Base-by-base conservation (phyloP, 2,888 invertebrate species). In the Parelbella ahira region DNA sequence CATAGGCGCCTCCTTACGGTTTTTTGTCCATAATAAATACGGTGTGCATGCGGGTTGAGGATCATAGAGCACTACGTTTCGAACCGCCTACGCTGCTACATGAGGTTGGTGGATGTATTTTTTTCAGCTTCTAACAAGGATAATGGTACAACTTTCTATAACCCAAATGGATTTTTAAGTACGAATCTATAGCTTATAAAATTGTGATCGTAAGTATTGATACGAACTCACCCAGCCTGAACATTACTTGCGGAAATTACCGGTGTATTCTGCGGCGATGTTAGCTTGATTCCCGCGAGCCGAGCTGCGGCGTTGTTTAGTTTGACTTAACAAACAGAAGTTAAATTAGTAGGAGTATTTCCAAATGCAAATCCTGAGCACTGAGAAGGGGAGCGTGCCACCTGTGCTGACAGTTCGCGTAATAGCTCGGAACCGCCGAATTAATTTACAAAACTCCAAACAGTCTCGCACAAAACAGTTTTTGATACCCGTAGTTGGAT, bases 401-500 rank as follows among this genome's bases (percentile, higher is more conserved):
- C 83, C 82, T 83, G 84, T 66, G 70, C 77, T 76, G 82, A 82
- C 83, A 82, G 83, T 75, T 76, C 72, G 67, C 68, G 80, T 84
- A 82, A 84, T 84, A 81, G 79, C 74, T 68, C 65, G 75, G 72
- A 83, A 83, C 82, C 75, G 63, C 72, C 68, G 74, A 83, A 83
- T 83, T 83, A 80, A 84, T 84, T 80, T 68, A 72, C 77, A 77
- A 80, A 84, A 83, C 75, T 81, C 74, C 68, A 68, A 75, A 73
- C 76, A 69, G 72, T 75, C 73, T 67, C 63, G 54, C 60, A 63
- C 75, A 67, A 72, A 75, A 72, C 67, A 72, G 74, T 80, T 78
- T 75, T 76, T 78, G 75, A 79, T 68, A 60, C 57, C 53, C 54
- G 59, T 59, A 63, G 62, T 66, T 58, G 60, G 51, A 7, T 12